Base-by-base conservation (phyloP, 2,113 vertebrate species). In the Notarius lentiginosus region DNA sequence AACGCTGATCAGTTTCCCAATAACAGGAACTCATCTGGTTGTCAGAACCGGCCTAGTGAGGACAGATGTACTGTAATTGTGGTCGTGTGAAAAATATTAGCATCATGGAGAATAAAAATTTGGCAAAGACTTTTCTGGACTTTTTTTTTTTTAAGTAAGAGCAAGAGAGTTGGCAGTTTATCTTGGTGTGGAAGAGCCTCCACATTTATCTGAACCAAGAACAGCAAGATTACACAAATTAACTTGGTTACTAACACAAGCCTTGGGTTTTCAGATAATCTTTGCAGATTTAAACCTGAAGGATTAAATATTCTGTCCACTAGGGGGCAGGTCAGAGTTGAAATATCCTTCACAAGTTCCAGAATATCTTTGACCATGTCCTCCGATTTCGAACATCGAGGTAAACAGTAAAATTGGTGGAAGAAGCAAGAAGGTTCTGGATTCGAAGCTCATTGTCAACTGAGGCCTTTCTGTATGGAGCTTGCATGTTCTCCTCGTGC, bases 21-120 rank as follows among this genome's bases (percentile, higher is more conserved):
- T 47, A 70, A 79, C 30, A 68, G 73, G n/a, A 82, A 77, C 18
- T 41, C 79, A 58, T 76, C 72, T 34, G 70, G 83, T 79, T 4
- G 22, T 47, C 12, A 75, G 72, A 83, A 27, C 47, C 24, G 55
- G 56, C 49, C 60, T 63, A 61, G 56, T 24, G 56, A 47, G 56
- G 79, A 81, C 79, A 61, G 79, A 61, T 60, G 79, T 41, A 41
- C 41, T 41, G 41, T 58, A 79, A 15, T 55, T 56, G 77, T 30
- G 12, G 27, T 60, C 18, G 79, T 60, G 79, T 79, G 55, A 60
- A 51, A 58, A 60, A 34, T 14, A 80, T 80, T 56, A 56, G 49
- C 51, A 79, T 79, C n/a, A 27, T 27, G 5, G 51, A 79, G 5
- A 2, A 7, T 24, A 51, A 76, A 79, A 79, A 49, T 27, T 9